Evolutionary conservation across 2,888 invertebrate genomes (phyloP).

Genomic region (Tenthredo scrophulariae): DNA sequence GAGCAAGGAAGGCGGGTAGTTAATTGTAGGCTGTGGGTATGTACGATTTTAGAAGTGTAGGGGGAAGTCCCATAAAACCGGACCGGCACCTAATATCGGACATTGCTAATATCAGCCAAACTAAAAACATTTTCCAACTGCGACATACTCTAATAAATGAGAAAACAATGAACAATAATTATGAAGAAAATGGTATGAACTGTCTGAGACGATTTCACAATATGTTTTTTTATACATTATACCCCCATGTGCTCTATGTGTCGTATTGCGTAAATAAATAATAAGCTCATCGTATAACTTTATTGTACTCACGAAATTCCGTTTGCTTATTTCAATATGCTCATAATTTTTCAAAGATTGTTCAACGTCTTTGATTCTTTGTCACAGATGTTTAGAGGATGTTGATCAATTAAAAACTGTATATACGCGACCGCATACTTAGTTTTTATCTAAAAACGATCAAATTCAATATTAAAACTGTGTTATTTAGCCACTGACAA

Average conservation of each 20-base stretch:
- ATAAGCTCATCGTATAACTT: neutral
- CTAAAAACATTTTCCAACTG: neutral
- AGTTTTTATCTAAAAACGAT: neutral
- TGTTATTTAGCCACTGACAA: neutral
- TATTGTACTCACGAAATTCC: constrained; percentile 35
- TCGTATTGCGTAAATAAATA: neutral
- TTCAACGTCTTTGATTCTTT: constrained; percentile 7
- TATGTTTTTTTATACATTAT: neutral
- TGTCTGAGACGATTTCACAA: neutral
- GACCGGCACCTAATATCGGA: too few species aligned
- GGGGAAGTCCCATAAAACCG: too few species aligned
- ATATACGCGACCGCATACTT: neutral
- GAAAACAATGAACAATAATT: neutral
- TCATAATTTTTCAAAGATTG: neutral
- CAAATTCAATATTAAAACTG: neutral
- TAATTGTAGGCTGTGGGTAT: neutral
- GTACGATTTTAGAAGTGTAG: neutral
- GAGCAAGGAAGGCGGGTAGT: neutral
- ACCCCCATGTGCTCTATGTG: neutral
- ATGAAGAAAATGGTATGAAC: neutral
- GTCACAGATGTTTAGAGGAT: constrained; percentile 1
- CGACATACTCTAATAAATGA: neutral
- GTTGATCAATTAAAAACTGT: neutral
- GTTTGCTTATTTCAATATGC: neutral
- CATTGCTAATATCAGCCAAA: too few species aligned